Conservation (phyloP, 2,888 invertebrate species). For the Meganola albula region DNA sequence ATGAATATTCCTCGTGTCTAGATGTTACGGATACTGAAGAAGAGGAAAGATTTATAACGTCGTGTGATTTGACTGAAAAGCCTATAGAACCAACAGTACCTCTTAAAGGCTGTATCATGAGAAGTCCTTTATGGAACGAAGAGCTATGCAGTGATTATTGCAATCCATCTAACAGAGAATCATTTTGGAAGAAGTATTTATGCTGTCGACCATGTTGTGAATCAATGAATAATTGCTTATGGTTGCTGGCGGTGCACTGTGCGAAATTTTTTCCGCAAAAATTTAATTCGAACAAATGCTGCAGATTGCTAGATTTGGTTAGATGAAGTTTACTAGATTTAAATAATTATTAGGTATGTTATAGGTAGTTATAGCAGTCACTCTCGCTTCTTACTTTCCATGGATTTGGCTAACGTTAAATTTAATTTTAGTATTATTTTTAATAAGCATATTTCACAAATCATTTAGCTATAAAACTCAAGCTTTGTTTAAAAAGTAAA, state of each 20-base stretch:
- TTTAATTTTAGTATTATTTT: not conserved
- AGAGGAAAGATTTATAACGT: conserved; percentile 50
- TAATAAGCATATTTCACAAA: not conserved
- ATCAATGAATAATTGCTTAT: conserved; percentile 37
- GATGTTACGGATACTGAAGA: conserved; percentile 34
- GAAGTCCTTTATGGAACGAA: conserved; percentile 34
- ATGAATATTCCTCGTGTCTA: not conserved
- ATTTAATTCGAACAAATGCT: conserved; percentile 40
- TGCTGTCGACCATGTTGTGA: conserved; percentile 41
- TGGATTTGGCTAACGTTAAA: too few relatives aligned
- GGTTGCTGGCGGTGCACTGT: conserved; percentile 63
- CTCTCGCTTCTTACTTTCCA: too few relatives aligned
- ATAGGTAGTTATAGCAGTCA: too few relatives aligned
- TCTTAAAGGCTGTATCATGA: conserved; percentile 49
- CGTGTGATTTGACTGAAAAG: conserved; percentile 49
- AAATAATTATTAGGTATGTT: too few relatives aligned
- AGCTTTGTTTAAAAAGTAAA: too few relatives aligned
- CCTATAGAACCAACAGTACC: conserved; percentile 31
- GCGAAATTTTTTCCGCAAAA: conserved; percentile 41
- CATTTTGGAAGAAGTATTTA: conserved; percentile 45
- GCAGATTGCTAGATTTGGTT: conserved; percentile 52
- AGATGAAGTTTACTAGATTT: too few relatives aligned
- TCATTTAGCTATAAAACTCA: not conserved
- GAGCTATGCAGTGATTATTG: conserved; percentile 18
- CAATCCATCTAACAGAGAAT: conserved; percentile 12